phyloP scores from a whole-genome alignment of 1,140 invertebrate species.

The Drosophila novamexicana region DNA sequence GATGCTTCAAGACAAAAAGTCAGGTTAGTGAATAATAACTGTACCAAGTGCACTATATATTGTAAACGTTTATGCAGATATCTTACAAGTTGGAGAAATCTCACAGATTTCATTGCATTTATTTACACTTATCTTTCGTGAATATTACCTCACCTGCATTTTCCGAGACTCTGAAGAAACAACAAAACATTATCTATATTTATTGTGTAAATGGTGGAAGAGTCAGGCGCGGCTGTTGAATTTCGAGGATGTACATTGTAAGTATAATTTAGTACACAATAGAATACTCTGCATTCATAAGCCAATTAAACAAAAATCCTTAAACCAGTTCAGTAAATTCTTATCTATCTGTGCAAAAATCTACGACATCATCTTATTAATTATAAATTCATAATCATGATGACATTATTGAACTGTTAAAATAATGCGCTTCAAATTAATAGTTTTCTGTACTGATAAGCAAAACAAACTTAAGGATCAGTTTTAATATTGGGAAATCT shows the following conservation, averaged over 20 bases:
- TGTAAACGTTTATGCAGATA: constrained; percentile 31
- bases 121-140: constrained; percentile 69
- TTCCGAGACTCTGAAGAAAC: constrained; percentile 77
- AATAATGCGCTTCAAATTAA: no score
- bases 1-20: constrained; percentile 49
- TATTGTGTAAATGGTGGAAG: constrained; percentile 74
- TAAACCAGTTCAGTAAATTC: no score
- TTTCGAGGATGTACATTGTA: constrained; percentile 66
- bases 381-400: no score
- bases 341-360: no score
- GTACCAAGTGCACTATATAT: not conserved
- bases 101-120: constrained; percentile 70
- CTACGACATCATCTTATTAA: no score
- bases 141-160: constrained; percentile 66
- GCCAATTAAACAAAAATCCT: no score
- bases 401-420: no score
- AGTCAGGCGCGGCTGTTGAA: constrained; percentile 47
- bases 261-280: constrained; percentile 19
- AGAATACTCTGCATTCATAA: no score
- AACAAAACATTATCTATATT: constrained; percentile 70
- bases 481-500: no score
- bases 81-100: constrained; percentile 54
- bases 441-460: no score
- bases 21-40: constrained; percentile 29
- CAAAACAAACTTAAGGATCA: no score